A percentile compares a stretch with the other conserved stretches of the same genome.
These are phyloP conservation scores for Ischnus inquisitorius DNA, from an alignment of 2,888 invertebrate species.

Conservation along the genomic window DNA sequence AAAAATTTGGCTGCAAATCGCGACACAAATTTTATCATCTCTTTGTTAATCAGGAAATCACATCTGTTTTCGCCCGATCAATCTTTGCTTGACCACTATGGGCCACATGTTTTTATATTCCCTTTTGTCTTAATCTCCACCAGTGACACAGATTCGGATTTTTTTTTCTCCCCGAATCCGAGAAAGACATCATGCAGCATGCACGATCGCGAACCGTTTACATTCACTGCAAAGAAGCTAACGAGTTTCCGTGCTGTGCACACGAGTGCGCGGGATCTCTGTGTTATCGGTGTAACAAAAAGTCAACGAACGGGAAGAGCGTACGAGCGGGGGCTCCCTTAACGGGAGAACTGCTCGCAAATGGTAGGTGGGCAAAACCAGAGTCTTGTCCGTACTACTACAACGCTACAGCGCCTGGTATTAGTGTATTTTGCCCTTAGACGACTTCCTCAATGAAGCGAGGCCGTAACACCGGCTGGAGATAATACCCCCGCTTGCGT, in stretches of 20 bases:
- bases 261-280: background rate
- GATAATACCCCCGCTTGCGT: conserved; percentile 16
- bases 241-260: conserved; percentile 44
- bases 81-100: too few relatives aligned
- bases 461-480: conserved; percentile 3
- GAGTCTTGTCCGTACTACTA: conserved; percentile 26
- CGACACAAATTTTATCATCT: background rate
- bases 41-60: background rate
- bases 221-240: conserved; percentile 18
- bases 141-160: background rate
- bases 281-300: conserved; percentile 27
- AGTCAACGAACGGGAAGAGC: conserved; percentile 26
- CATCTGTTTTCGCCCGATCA: background rate
- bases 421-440: conserved; percentile 27
- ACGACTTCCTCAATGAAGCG: conserved; percentile 17
- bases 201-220: conserved; percentile 1
- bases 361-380: conserved; percentile 17
- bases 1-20: background rate
- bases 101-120: background rate
- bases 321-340: conserved; percentile 27
- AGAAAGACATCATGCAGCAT: background rate
- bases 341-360: conserved; percentile 22
- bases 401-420: conserved; percentile 4
- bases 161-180: background rate
- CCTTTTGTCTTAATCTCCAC: background rate